These are phyloP conservation scores for Drosophila arizonae DNA, from an alignment of 1,140 invertebrate genomes.

Conservation along the genomic window DNA sequence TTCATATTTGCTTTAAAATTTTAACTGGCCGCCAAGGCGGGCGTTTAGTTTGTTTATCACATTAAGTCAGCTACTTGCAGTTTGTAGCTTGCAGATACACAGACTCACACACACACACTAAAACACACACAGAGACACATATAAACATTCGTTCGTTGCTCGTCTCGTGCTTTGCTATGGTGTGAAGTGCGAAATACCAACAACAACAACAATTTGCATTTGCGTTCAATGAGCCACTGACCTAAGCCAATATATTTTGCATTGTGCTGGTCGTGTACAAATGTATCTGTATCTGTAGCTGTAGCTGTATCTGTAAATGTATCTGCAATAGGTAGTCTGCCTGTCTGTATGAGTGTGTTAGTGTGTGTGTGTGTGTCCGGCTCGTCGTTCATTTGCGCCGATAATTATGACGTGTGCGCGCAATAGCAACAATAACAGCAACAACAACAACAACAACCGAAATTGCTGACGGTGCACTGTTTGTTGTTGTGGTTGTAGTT, in stretches of 20 bases:
- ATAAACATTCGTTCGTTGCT: conserved; percentile 1
- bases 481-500: conserved; percentile 25
- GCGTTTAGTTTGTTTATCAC: conserved; percentile 77
- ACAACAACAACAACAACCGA: conserved; percentile 33
- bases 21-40: conserved; percentile 60
- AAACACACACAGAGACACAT: conserved; percentile 6
- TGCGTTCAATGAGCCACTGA: conserved; percentile 82
- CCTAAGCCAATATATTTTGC: conserved; percentile 81
- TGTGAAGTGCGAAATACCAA: conserved; percentile 77
- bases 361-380: conserved; percentile 24
- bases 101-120: conserved; percentile 11
- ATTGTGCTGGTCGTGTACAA: conserved; percentile 55
- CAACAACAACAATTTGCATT: conserved; percentile 76
- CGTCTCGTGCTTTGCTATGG: conserved; percentile 21
- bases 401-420: conserved; percentile 72
- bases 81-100: conserved; percentile 71
- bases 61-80: conserved; percentile 76
- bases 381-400: conserved; percentile 65
- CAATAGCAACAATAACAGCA: conserved; percentile 36
- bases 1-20: conserved; percentile 58
- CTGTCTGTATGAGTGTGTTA: conserved; percentile 34
- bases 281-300: conserved; percentile 20
- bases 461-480: conserved; percentile 54
- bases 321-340: conserved; percentile 28
- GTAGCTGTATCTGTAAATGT: conserved; percentile 45